phyloP scores from a whole-genome alignment of 1,140 invertebrate genomes.

The Pseudomyrmex concolor region DNA sequence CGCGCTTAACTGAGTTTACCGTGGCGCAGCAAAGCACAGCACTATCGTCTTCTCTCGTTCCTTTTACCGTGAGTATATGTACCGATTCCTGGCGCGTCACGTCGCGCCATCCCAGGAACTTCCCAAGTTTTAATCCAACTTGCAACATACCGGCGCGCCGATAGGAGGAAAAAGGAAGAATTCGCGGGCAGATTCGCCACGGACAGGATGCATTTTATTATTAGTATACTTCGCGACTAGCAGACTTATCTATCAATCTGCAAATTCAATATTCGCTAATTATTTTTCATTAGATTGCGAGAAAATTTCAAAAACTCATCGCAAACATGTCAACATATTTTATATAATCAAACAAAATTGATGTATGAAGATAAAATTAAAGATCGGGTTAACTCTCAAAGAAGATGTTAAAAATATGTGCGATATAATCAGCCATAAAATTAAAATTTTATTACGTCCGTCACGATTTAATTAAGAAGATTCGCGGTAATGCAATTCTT shows the following conservation, averaged over 20 bases:
- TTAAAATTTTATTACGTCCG: neutral
- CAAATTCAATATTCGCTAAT: slow-evolving; percentile 19
- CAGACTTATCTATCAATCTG: neutral
- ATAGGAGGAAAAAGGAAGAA: slow-evolving; percentile 7
- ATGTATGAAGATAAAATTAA: neutral
- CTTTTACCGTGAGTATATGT: slow-evolving; percentile 36
- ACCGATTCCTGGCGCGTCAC: slow-evolving; percentile 43
- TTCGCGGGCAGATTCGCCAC: neutral
- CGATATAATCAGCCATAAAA: neutral
- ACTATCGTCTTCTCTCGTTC: neutral
- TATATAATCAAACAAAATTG: slow-evolving; percentile 1
- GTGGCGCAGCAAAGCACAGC: too few species aligned
- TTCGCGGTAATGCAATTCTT: neutral
- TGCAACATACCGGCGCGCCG: slow-evolving; percentile 42
- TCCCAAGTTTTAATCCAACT: slow-evolving; percentile 56
- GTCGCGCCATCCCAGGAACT: slow-evolving; percentile 44
- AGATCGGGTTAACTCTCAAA: neutral
- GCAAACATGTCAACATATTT: neutral
- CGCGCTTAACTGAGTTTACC: neutral
- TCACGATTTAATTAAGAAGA: neutral
- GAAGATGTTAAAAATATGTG: neutral
- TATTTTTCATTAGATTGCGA: slow-evolving; percentile 33
- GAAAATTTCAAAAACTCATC: neutral
- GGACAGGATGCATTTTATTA: slow-evolving; percentile 36
- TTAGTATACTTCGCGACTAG: slow-evolving; percentile 13